Base-by-base conservation (phyloP, 2,888 invertebrate species). In the Drosophila robusta region DNA sequence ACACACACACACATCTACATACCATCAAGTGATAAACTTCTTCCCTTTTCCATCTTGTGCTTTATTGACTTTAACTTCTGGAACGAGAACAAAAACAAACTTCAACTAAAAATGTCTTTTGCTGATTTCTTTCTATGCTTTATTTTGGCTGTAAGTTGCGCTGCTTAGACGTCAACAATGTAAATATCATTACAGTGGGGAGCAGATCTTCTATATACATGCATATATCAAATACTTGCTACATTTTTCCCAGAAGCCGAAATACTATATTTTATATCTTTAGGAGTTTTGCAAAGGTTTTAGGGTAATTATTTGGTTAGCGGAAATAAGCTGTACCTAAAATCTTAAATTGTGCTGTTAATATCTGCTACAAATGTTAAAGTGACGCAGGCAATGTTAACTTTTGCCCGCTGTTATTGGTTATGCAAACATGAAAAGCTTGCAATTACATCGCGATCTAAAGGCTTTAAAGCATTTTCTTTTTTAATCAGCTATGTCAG, bases 141-240 rank as follows among this genome's bases (percentile, higher is more conserved):
- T 42, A 9, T 14, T 41, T 29, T 18, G n/a, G 39, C 29, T 51
- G 24, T 16, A 39, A 51, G 29, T 24, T 45, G 12, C 39, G 46
- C n/a, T 62, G 63, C 63, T 62, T 41, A 18, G 63, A 46, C 46
- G 45, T 61, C 61, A 11, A 38, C 9, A 45, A 38, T 54, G 32
- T 34, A 54, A 44, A 54, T 54, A 36, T 32, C 42, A 52, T 42
- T 29, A 12, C 5, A 44, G 18, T 57, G 18, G 18, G 26, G 36
- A 60, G 0, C 12, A 58, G 18, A 12, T 34, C 12, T 34, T 32
- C 32, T 8, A 2, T 29, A 29, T 8, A 22, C 4, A 22, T 22
- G 3, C 2, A 22, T 24, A 24, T 11, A 6, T 1, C 14, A 26
- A 26, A 9, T 26, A 3, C 29, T 4, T 38, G 11, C 6, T 32